Conservation (phyloP, 1,140 invertebrate genomes). For the Diprion similis region DNA sequence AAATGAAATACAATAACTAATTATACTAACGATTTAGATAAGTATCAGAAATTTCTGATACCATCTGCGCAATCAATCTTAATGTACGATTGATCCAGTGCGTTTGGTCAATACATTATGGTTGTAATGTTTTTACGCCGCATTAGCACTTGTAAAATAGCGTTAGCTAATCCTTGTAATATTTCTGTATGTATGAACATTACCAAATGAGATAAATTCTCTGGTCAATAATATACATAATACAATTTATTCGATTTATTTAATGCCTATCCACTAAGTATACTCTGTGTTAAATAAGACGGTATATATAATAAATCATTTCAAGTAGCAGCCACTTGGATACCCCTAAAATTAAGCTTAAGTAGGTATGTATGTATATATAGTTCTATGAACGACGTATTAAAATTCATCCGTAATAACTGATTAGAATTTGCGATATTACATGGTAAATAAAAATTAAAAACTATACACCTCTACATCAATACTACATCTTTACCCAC, state of each 20-base stretch:
- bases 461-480: background rate
- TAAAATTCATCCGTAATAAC: background rate
- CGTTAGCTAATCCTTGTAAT: background rate
- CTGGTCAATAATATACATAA: constrained; percentile 4
- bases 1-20: background rate
- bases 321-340: background rate
- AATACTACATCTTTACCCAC: background rate
- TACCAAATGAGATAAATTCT: background rate
- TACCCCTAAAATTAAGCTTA: background rate
- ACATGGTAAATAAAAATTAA: background rate
- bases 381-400: too few relatives aligned
- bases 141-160: background rate
- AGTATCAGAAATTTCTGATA: background rate
- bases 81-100: background rate
- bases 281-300: constrained; percentile 3
- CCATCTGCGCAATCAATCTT: background rate
- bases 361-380: too few relatives aligned
- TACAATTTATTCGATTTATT: background rate
- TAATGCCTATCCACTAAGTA: background rate
- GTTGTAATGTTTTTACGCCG: background rate
- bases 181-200: background rate
- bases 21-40: background rate
- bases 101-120: constrained; percentile 4
- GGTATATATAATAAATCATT: background rate
- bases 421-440: background rate